These are phyloP conservation scores for Cephus spinipes DNA, from an alignment of 2,888 invertebrate genomes.

Conservation along the genomic window DNA sequence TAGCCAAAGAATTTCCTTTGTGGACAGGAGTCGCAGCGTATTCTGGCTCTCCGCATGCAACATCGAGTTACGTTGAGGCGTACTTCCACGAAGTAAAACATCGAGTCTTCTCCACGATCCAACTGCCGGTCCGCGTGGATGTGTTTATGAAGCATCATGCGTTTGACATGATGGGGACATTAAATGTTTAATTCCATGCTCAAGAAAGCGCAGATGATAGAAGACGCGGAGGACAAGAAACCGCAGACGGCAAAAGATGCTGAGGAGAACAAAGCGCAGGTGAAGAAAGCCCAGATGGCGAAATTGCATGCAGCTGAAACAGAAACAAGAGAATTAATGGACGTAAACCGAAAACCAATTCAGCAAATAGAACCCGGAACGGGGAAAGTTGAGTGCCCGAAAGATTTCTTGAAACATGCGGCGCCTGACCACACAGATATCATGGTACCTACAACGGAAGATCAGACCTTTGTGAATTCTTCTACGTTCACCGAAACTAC, in stretches of 20 bases:
- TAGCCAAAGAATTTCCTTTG: constrained; percentile 21
- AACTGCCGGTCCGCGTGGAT: constrained; percentile 14
- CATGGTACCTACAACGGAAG: too few species aligned
- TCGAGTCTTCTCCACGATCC: constrained; percentile 3
- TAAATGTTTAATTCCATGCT: too few species aligned
- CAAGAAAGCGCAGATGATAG: too few species aligned
- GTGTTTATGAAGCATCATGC: constrained; percentile 11
- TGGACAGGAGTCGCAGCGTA: constrained; percentile 16
- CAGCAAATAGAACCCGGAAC: neutral
- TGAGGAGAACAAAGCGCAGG: too few species aligned
- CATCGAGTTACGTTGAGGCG: constrained; percentile 5
- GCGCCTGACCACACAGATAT: neutral
- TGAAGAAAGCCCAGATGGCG: too few species aligned
- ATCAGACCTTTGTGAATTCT: too few species aligned
- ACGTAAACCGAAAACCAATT: neutral
- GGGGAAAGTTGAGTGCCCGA: neutral
- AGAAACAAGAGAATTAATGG: too few species aligned
- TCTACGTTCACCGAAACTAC: too few species aligned
- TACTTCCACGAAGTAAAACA: constrained; percentile 20
- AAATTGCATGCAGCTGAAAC: too few species aligned
- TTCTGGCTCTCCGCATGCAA: neutral
- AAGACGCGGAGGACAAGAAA: too few species aligned
- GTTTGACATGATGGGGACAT: too few species aligned
- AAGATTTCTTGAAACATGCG: neutral
- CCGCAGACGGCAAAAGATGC: too few species aligned